These are phyloP conservation scores for Pseudopodoces humilis DNA, from an alignment of 2,113 vertebrate genomes.

Conservation along the genomic window DNA sequence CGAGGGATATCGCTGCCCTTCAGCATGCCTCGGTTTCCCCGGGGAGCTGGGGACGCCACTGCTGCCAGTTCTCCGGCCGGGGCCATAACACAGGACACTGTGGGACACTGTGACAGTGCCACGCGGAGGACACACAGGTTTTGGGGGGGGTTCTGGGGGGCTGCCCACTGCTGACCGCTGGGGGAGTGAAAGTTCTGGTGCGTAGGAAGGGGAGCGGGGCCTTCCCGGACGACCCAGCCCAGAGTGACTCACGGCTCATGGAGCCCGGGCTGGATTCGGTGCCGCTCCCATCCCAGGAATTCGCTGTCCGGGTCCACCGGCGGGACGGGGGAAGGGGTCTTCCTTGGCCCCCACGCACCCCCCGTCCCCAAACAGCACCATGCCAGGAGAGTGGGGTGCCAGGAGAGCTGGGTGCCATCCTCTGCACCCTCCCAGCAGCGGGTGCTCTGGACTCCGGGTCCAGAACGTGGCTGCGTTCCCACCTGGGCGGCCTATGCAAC, in stretches of 20 bases:
- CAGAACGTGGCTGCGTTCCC: background rate
- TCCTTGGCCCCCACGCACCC: background rate
- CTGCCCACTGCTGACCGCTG: background rate
- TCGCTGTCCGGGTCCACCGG: fast-evolving
- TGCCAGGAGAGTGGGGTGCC: background rate
- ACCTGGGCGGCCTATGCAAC: too few relatives aligned
- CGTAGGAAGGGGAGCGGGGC: background rate
- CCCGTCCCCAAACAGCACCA: background rate
- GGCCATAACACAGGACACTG: background rate
- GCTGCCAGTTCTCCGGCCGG: fast-evolving
- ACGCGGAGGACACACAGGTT: background rate
- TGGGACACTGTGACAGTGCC: background rate
- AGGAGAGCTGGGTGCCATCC: background rate
- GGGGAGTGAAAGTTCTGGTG: background rate
- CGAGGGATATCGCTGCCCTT: fast-evolving
- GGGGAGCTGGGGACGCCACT: fast-evolving
- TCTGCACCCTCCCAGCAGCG: background rate
- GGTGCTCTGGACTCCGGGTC: background rate
- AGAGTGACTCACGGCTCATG: background rate
- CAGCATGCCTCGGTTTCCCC: background rate
- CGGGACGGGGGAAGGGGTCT: fast-evolving
- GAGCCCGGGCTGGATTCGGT: background rate
- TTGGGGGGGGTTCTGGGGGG: fast-evolving
- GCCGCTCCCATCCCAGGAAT: background rate
- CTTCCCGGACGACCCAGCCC: background rate